A percentile compares a stretch with the other conserved stretches of the same genome.
These are phyloP conservation scores for Xiphorhynchus elegans DNA, from an alignment of 2,113 vertebrate genomes.

Conservation along the genomic window DNA sequence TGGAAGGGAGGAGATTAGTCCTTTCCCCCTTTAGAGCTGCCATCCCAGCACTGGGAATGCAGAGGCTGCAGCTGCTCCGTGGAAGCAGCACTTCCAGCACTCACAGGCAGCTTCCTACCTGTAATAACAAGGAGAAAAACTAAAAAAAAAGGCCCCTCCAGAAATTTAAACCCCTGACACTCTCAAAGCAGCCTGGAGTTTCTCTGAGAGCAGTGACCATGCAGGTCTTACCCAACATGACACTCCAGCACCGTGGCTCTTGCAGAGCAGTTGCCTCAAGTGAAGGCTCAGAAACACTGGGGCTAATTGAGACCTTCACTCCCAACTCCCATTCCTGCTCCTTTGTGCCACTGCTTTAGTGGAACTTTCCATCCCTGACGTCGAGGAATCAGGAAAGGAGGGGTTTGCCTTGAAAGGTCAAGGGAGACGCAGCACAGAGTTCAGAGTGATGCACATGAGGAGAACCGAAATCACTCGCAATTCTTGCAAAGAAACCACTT, in stretches of 20 bases:
- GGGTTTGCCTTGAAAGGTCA: constrained; percentile 11
- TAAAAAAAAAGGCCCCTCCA: neutral
- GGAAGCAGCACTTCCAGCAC: neutral
- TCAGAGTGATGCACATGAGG: neutral
- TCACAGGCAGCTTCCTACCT: neutral
- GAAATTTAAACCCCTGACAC: neutral
- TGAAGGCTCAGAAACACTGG: neutral
- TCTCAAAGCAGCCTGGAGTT: neutral
- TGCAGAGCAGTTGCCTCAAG: neutral
- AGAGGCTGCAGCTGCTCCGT: neutral
- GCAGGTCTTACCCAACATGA: neutral
- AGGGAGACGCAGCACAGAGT: neutral
- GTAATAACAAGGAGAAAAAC: neutral
- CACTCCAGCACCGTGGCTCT: neutral
- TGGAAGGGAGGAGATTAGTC: neutral
- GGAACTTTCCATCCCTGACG: neutral
- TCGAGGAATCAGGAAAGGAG: neutral
- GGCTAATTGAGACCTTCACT: neutral
- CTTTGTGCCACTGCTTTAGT: neutral
- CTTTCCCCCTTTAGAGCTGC: neutral
- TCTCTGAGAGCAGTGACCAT: neutral
- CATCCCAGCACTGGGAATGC: neutral
- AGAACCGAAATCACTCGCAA: neutral
- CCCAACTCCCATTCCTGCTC: neutral
- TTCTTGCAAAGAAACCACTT: neutral